Base-by-base conservation (phyloP, 2,888 invertebrate genomes). In the Sycophila texana region DNA sequence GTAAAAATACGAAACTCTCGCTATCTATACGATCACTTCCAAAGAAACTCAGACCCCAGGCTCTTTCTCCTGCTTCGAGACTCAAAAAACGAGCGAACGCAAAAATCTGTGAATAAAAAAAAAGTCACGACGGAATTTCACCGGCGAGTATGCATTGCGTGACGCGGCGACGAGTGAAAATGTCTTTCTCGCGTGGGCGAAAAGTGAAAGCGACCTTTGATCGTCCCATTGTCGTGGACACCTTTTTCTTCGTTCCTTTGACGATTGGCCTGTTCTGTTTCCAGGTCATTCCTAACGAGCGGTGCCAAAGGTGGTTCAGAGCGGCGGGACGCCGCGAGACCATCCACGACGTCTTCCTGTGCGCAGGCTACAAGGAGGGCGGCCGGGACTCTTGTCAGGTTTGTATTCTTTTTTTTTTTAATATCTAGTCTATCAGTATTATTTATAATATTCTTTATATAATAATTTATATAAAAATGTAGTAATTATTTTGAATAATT, bases 351-450 rank as follows among this genome's bases (percentile, higher is more conserved):
- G 97, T 98, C 1, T 97, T 97, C 89, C 91, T 98, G 0, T 98
- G 98, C 88, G 98, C 98, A 0, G 98, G 98, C 3, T 98, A 97
- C 86, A 97, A 97, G 89, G 96, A 97, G 91, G 96, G 96, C 85
- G 92, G 92, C 4, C 88, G 92, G 74, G 92, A 93, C 86, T 92
- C 93, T 61, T 93, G 93, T 85, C 93, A 93, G 92, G 93, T 92
- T 47, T 13, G 68, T n/a, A 18, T 1, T 61, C n/a, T n/a, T 26
- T 26, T 26, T 26, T 26, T 26, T 2, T 26, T 26, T 26, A 26
- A 26, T 2, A 3, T 26, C 3, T 3, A 26, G 3, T 26, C n/a
- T 26, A 26, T 26, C 1, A 3, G 2, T 26, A 26, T 26, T 26
- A 26, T 26, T 26, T 26, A 26, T 26, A 26, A 26, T 26, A 2